These are phyloP conservation scores for Drosophila acutilabella DNA, from an alignment of 2,888 invertebrate genomes.

Conservation along the genomic window DNA sequence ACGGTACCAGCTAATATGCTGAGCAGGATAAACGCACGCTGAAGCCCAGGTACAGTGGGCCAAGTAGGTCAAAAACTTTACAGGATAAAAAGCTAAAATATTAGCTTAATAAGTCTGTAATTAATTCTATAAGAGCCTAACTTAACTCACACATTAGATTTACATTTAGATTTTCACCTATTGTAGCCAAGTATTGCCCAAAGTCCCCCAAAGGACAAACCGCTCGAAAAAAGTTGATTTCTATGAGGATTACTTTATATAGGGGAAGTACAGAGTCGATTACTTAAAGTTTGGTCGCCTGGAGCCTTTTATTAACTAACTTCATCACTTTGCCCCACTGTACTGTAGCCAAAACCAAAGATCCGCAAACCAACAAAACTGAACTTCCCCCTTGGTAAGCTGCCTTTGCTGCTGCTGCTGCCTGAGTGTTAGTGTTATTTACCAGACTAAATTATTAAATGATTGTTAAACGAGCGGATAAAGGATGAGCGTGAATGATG, in stretches of 20 bases:
- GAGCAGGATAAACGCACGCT: slow-evolving; percentile 68
- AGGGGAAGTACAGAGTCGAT: too few relatives aligned
- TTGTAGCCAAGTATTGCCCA: too few relatives aligned
- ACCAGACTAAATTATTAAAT: slow-evolving; percentile 83
- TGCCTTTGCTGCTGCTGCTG: slow-evolving; percentile 10
- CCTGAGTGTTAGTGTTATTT: slow-evolving; percentile 81
- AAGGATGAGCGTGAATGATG: slow-evolving; percentile 81
- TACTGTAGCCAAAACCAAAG: slow-evolving; percentile 33
- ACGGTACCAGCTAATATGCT: slow-evolving; percentile 80
- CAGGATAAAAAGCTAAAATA: too few relatives aligned
- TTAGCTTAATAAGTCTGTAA: too few relatives aligned
- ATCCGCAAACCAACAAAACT: slow-evolving; percentile 39
- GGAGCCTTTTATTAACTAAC: too few relatives aligned
- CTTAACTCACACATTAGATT: too few relatives aligned
- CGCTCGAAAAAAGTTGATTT: too few relatives aligned
- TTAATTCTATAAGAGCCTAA: too few relatives aligned
- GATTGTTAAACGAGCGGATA: slow-evolving; percentile 82
- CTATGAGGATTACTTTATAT: too few relatives aligned
- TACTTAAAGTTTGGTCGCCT: too few relatives aligned
- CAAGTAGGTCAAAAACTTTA: neutral
- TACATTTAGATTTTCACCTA: too few relatives aligned
- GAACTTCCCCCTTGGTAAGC: slow-evolving; percentile 22
- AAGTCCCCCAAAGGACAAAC: too few relatives aligned
- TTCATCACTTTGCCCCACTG: slow-evolving; percentile 28
- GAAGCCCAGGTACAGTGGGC: slow-evolving; percentile 43